Conservation (phyloP, 2,797 vertebrate genomes). For the Chaetophractus vellerosus region DNA sequence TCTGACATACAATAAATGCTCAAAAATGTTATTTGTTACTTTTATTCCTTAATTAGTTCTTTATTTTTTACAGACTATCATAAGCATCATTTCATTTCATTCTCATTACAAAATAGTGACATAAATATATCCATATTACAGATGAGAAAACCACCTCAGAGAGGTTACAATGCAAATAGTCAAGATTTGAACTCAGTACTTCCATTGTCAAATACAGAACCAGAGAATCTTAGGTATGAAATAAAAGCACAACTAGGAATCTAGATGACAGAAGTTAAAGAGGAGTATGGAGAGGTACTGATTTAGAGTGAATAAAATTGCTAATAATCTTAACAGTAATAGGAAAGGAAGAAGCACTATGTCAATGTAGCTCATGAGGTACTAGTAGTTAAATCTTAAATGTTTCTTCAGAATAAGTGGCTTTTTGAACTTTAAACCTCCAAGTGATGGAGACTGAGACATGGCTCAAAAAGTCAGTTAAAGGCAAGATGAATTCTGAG, state of each 20-base stretch:
- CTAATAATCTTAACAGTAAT: background rate
- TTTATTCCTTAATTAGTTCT: background rate
- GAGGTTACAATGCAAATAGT: background rate
- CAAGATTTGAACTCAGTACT: background rate
- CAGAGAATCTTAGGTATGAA: background rate
- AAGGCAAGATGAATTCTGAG: background rate
- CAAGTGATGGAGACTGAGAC: background rate
- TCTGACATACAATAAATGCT: background rate
- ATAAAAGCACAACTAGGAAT: slow-evolving; percentile 17
- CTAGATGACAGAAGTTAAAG: background rate
- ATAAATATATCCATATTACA: background rate
- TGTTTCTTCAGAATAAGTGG: background rate
- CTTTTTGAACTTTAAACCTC: background rate
- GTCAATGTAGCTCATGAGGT: background rate
- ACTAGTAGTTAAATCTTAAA: background rate
- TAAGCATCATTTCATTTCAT: background rate
- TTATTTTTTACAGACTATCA: background rate
- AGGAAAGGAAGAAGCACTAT: background rate
- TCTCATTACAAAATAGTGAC: background rate
- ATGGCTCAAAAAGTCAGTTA: background rate
- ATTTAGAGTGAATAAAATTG: background rate
- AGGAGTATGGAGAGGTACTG: background rate
- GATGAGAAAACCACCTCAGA: background rate
- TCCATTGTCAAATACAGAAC: background rate
- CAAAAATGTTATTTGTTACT: background rate